Conservation (phyloP, 2,888 invertebrate genomes). For the Ptychoptera contaminata region DNA sequence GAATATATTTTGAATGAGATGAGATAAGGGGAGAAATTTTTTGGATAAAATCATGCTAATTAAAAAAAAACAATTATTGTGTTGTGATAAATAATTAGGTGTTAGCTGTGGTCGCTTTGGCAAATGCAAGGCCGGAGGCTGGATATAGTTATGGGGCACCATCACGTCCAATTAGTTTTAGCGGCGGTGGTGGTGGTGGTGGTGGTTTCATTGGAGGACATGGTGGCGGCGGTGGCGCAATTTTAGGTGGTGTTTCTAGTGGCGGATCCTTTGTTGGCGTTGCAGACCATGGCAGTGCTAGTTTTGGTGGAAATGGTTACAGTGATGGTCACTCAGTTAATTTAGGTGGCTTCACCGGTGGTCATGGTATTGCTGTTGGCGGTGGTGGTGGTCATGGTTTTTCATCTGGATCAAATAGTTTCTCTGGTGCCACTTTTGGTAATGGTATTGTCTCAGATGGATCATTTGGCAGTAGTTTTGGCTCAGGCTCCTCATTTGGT, state of each 20-base stretch:
- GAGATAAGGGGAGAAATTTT: too few species aligned
- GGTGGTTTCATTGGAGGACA: slow-evolving; percentile 19
- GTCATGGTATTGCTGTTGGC: slow-evolving; percentile 11
- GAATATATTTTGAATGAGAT: too few species aligned
- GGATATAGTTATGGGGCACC: slow-evolving; percentile 40
- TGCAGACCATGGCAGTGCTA: slow-evolving; percentile 15
- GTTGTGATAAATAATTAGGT: neutral
- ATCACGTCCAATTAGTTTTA: slow-evolving; percentile 11
- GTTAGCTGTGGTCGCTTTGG: slow-evolving; percentile 32
- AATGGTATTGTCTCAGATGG: neutral
- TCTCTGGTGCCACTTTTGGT: neutral
- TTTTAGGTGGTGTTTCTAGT: slow-evolving; percentile 16
- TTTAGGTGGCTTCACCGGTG: too few species aligned
- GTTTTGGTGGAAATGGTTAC: slow-evolving; percentile 15
- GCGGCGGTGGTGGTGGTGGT: slow-evolving; percentile 12
- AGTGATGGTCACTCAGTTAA: too few species aligned
- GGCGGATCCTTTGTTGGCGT: slow-evolving; percentile 14
- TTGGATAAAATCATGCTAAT: too few species aligned
- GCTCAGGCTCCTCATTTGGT: too few species aligned
- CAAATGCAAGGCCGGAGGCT: slow-evolving; percentile 43
- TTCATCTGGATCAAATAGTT: neutral
- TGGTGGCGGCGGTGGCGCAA: slow-evolving; percentile 14
- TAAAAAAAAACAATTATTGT: too few species aligned
- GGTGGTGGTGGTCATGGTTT: slow-evolving; percentile 3
- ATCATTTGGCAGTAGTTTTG: neutral